phyloP scores from a whole-genome alignment of 2,797 vertebrate species.

The Okamejei kenojei region DNA sequence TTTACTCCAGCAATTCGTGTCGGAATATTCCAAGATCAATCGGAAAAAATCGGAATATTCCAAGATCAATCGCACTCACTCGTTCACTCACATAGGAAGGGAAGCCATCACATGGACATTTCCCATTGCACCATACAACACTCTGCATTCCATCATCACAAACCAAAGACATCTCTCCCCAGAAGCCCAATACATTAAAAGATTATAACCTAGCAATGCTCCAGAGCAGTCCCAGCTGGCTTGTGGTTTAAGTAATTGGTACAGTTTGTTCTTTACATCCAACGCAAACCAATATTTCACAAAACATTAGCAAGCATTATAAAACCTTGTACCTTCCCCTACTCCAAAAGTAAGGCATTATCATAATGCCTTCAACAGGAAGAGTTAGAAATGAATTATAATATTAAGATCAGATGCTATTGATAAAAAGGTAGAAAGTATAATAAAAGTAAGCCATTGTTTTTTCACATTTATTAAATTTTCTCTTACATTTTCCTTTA shows the following conservation, averaged over 20 bases:
- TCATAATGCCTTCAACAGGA: not conserved
- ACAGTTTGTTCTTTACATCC: not conserved
- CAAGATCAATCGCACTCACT: no score
- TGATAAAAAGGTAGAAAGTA: not conserved
- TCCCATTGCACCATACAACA: no score
- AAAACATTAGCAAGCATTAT: not conserved
- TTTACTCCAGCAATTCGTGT: no score
- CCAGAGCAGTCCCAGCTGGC: not conserved
- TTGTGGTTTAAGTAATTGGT: not conserved
- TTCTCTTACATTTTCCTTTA: not conserved
- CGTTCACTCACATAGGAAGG: no score
- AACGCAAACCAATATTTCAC: not conserved
- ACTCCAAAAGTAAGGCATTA: not conserved
- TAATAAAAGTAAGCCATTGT: not conserved
- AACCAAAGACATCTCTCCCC: not conserved
- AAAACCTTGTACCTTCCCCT: not conserved
- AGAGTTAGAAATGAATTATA: not conserved
- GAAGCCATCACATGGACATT: not conserved
- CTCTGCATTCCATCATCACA: not conserved
- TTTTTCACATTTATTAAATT: not conserved
- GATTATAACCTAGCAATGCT: not conserved
- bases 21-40: no score
- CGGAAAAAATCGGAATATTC: no score
- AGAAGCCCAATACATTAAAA: not conserved
- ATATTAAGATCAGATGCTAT: not conserved